Percentiles rank a stretch among this genome's conserved stretches.
Evolutionary conservation across 2,888 invertebrate genomes (phyloP).

Genomic region (Nomada fabriciana): DNA sequence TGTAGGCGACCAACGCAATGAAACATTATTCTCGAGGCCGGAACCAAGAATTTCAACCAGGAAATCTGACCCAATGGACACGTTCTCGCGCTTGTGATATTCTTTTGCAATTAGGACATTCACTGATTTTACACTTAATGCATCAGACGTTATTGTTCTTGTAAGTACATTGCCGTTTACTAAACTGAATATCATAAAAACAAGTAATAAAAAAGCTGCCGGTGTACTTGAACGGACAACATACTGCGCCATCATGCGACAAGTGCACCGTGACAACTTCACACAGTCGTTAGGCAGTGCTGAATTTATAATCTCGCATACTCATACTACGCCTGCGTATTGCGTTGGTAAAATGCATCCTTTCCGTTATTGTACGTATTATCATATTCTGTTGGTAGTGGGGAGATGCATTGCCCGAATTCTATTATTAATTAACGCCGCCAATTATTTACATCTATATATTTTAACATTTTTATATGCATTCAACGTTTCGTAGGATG

Average conservation of each 20-base stretch:
- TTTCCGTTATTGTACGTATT: constrained; percentile 23
- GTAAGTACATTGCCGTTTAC: constrained; percentile 68
- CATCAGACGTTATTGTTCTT: constrained; percentile 35
- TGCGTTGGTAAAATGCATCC: constrained; percentile 11
- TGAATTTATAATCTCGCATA: constrained; percentile 69
- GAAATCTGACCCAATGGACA: constrained; percentile 26
- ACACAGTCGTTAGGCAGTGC: constrained; percentile 41
- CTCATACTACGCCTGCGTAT: constrained; percentile 47
- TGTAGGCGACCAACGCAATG: constrained; percentile 73
- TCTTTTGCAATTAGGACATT: constrained; percentile 46
- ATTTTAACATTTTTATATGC: background rate
- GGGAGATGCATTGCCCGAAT: constrained; percentile 20
- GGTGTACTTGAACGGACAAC: constrained; percentile 78
- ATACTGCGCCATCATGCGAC: constrained; percentile 83
- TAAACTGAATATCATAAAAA: constrained; percentile 74
- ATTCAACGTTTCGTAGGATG: too few relatives aligned
- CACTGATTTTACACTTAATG: constrained; percentile 65
- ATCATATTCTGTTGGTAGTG: constrained; percentile 3
- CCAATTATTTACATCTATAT: too few relatives aligned
- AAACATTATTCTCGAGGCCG: constrained; percentile 67
- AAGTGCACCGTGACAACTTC: constrained; percentile 78
- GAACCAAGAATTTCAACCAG: constrained; percentile 71
- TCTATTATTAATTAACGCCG: background rate
- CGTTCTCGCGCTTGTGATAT: background rate
- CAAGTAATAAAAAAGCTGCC: constrained; percentile 76